phyloP scores from a whole-genome alignment of 2,113 vertebrate genomes.

The Atherinomorus stipes region DNA sequence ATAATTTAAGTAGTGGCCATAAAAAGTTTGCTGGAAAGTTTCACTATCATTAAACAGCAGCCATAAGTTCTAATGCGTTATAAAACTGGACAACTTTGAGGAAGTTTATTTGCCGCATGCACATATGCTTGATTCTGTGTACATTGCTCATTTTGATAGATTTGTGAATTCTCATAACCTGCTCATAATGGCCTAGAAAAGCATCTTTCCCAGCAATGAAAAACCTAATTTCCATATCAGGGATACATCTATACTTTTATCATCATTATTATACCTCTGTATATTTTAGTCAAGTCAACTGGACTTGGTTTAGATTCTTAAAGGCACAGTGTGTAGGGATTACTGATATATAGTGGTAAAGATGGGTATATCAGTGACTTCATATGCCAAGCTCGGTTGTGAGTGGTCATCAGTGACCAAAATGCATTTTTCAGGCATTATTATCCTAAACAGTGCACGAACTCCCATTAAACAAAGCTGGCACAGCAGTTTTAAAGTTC shows the following conservation, averaged over 20 bases:
- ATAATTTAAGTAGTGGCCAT: not conserved
- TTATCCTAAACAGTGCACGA: too few relatives aligned
- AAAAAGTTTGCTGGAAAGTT: slow-evolving; percentile 29
- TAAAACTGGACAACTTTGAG: slow-evolving; percentile 20
- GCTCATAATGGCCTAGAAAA: slow-evolving; percentile 43
- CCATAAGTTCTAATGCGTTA: not conserved
- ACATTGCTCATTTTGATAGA: slow-evolving; percentile 28
- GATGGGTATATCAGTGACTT: too few relatives aligned
- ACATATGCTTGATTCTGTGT: slow-evolving; percentile 11
- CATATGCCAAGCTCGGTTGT: too few relatives aligned
- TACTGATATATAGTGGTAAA: too few relatives aligned
- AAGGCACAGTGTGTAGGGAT: too few relatives aligned
- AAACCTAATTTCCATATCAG: slow-evolving; percentile 36
- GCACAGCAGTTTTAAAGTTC: too few relatives aligned
- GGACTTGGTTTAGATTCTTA: too few relatives aligned
- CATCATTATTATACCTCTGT: not conserved
- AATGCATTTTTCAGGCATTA: too few relatives aligned
- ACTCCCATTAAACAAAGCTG: too few relatives aligned
- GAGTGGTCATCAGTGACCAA: too few relatives aligned
- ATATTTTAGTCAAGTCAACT: not conserved
- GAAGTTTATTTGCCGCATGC: slow-evolving; percentile 3
- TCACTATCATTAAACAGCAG: slow-evolving; percentile 31
- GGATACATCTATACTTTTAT: not conserved
- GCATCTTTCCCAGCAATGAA: slow-evolving; percentile 20
- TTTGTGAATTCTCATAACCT: slow-evolving; percentile 16